Base-by-base conservation (phyloP, 2,113 vertebrate species). In the Salvator merianae region DNA sequence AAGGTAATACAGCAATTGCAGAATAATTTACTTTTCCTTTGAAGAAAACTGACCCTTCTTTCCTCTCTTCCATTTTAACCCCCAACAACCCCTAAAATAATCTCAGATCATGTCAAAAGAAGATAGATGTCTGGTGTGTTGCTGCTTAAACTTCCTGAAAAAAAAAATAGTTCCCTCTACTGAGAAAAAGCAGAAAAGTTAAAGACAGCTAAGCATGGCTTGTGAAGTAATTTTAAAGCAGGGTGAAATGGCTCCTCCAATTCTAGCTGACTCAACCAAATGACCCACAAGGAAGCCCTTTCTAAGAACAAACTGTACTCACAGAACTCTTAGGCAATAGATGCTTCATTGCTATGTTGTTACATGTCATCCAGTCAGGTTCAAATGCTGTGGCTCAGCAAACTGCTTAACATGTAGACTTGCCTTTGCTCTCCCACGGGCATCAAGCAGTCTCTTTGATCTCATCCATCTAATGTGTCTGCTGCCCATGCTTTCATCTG, bases 221-320 rank as follows among this genome's bases (percentile, higher is more conserved):
- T 93, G 86, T 93, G 93, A 95, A 96, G 79, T 10, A 34, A 84
- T 87, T 86, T 94, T 92, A 85, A 82, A 78, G 84, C 71, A 93
- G 28, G 22, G 90, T 93, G 88, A 53, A 89, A 79, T 84, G 20
- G 86, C 90, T 77, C 87, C 82, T 88, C 91, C 91, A 82, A 53
- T 65, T 82, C 89, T 91, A 0, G 0, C 47, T 43, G 80, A 26
- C 24, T 30, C 62, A 71, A 34, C 1, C 18, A 80, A 77, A 24
- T 50, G 78, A 40, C 0, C 1, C 30, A 30, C 7, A 82, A 75
- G 88, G 32, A 1, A 93, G 72, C 1, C 7, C 3, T 38, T 2
- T 16, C 77, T 81, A 84, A 32, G 74, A 90, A 34, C 0, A 32
- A 28, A 2, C 40, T 20, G 26, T 0, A 26, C n/a, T 72, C 36